A percentile compares a stretch with the other conserved stretches of the same genome.
Conservation (phyloP, 2,797 vertebrate species). For the Adrianichthys oophorus region DNA sequence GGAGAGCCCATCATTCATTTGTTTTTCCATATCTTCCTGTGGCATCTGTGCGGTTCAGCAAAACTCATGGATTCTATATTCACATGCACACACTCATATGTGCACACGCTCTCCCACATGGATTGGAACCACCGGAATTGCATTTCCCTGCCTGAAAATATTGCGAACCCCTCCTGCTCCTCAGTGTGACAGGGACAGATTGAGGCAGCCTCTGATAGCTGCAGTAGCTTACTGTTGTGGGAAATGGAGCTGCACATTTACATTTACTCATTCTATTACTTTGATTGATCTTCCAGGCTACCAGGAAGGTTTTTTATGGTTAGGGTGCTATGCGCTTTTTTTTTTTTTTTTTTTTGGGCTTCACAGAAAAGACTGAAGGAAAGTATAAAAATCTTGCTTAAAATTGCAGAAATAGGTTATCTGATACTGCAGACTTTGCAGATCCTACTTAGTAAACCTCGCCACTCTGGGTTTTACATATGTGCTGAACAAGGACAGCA, state of each 20-base stretch:
- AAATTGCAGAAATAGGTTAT: conserved; percentile 42
- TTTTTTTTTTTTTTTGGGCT: conserved; percentile 13
- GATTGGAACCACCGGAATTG: conserved; percentile 36
- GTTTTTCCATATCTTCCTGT: conserved; percentile 12
- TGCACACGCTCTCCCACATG: conserved; percentile 19
- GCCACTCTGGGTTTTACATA: background rate
- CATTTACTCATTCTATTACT: conserved; percentile 74
- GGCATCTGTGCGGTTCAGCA: conserved; percentile 34
- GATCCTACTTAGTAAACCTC: conserved; percentile 12
- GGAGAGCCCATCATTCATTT: conserved; percentile 6
- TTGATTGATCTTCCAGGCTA: conserved; percentile 61
- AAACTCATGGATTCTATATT: conserved; percentile 29
- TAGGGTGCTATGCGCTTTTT: conserved; percentile 50
- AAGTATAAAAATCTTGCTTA: conserved; percentile 47
- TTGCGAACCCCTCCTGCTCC: conserved; percentile 30
- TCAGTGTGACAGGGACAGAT: conserved; percentile 60
- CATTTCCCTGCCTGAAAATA: conserved; percentile 52
- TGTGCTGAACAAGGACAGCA: conserved; percentile 34
- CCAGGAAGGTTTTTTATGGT: conserved; percentile 42
- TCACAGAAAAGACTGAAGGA: conserved; percentile 46
- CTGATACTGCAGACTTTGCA: conserved; percentile 29
- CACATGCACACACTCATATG: conserved; percentile 5
- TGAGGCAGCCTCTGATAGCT: conserved; percentile 48
- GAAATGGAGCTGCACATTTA: conserved; percentile 70
- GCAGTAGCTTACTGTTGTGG: conserved; percentile 56